Percentiles rank a stretch among this genome's conserved stretches.
These are phyloP conservation scores for Callorhinus ursinus DNA, from an alignment of 2,113 vertebrate genomes.

Conservation along the genomic window DNA sequence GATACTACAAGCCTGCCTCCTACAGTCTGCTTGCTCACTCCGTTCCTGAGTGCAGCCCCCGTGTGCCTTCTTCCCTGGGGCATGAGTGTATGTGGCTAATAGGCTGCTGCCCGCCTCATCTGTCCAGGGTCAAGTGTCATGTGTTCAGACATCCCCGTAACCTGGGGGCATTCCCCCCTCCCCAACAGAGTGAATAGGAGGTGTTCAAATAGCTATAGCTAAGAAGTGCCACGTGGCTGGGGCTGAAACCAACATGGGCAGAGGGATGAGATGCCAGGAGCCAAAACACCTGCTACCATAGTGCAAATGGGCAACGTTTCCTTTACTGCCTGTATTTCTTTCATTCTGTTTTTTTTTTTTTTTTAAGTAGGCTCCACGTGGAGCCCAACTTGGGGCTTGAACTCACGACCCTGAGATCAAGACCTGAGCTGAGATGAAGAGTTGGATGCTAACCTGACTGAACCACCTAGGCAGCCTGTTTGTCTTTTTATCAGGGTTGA, in stretches of 20 bases:
- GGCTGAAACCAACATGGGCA: neutral
- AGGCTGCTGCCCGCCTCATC: neutral
- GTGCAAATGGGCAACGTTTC: neutral
- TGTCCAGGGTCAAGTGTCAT: fast-evolving
- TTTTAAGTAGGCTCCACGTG: neutral
- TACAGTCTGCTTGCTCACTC: neutral
- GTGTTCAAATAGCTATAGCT: neutral
- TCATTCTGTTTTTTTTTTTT: neutral
- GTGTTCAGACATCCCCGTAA: too few relatives aligned
- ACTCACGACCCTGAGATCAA: neutral
- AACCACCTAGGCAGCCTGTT: neutral
- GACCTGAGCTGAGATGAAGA: neutral
- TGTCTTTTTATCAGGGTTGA: neutral
- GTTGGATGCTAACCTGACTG: neutral
- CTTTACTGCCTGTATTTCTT: neutral
- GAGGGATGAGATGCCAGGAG: too few relatives aligned
- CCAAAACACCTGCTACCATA: neutral
- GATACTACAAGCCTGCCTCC: neutral
- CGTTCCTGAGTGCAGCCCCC: neutral
- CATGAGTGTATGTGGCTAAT: neutral
- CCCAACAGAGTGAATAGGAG: too few relatives aligned
- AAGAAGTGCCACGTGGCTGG: neutral
- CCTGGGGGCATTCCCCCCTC: neutral
- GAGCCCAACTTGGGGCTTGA: neutral
- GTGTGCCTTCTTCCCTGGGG: fast-evolving